Evolutionary conservation across 2,888 invertebrate genomes (phyloP).

Genomic region (Gryllus longicercus): DNA sequence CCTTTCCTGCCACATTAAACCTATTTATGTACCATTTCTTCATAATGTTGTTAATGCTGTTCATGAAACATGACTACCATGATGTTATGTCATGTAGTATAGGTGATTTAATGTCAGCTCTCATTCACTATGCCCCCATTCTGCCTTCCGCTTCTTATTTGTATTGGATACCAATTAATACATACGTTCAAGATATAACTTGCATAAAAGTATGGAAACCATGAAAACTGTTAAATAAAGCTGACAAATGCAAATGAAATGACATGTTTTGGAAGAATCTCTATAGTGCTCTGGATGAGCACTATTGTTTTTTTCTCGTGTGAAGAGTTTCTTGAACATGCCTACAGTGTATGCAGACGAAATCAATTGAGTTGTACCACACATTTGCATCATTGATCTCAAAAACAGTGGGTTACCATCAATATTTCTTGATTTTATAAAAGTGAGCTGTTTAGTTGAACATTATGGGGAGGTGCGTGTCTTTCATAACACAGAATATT

Average conservation of each 20-base stretch:
- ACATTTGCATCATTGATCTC: neutral
- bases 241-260: too few species aligned
- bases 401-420: neutral
- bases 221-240: too few species aligned
- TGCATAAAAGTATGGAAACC: too few species aligned
- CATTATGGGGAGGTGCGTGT: neutral
- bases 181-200: neutral
- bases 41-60: slow-evolving; percentile 7
- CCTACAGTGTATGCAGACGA: neutral
- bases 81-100: slow-evolving; percentile 7
- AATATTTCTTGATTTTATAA: neutral
- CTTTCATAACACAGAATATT: neutral
- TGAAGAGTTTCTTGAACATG: neutral
- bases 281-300: neutral
- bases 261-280: too few species aligned
- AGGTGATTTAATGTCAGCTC: neutral
- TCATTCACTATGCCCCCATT: slow-evolving; percentile 1
- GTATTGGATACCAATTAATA: neutral
- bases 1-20: neutral
- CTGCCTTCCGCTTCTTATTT: neutral
- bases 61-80: neutral
- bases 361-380: neutral
- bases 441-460: neutral
- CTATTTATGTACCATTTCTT: slow-evolving; percentile 8
- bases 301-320: neutral